These are phyloP conservation scores for Grammomys surdaster DNA, from an alignment of 2,113 vertebrate species.

Conservation along the genomic window DNA sequence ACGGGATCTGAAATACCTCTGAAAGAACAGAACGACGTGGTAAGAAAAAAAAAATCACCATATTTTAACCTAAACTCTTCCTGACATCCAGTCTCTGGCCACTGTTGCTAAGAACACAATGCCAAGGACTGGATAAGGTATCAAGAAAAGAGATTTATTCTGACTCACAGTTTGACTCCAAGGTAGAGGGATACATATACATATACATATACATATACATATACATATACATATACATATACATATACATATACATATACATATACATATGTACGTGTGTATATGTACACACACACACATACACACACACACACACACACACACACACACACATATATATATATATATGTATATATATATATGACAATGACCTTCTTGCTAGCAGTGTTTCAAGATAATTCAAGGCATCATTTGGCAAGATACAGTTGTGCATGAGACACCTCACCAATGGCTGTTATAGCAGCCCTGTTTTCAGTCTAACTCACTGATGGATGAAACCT, in stretches of 20 bases:
- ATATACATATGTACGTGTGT: too few species aligned
- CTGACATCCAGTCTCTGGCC: background rate
- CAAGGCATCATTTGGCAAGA: background rate
- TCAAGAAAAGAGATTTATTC: background rate
- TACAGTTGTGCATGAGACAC: background rate
- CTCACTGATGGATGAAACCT: background rate
- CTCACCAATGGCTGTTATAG: background rate
- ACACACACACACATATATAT: too few species aligned
- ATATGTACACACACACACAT: too few species aligned
- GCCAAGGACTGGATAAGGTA: background rate
- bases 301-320: too few species aligned
- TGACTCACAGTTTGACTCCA: background rate
- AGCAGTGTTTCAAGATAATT: background rate
- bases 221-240: too few species aligned
- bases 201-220: too few species aligned
- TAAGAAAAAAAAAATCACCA: slow-evolving; percentile 75
- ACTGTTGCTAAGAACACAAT: background rate
- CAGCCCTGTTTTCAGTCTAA: background rate
- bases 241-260: too few species aligned
- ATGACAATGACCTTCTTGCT: background rate
- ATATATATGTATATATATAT: too few species aligned
- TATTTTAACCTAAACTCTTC: slow-evolving; percentile 6
- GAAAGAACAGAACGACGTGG: slow-evolving; percentile 79
- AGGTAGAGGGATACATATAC: too few species aligned
- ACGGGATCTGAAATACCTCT: slow-evolving; percentile 77